These are phyloP conservation scores for Platycercus adscitus DNA, from an alignment of 2,113 vertebrate species.

Conservation along the genomic window DNA sequence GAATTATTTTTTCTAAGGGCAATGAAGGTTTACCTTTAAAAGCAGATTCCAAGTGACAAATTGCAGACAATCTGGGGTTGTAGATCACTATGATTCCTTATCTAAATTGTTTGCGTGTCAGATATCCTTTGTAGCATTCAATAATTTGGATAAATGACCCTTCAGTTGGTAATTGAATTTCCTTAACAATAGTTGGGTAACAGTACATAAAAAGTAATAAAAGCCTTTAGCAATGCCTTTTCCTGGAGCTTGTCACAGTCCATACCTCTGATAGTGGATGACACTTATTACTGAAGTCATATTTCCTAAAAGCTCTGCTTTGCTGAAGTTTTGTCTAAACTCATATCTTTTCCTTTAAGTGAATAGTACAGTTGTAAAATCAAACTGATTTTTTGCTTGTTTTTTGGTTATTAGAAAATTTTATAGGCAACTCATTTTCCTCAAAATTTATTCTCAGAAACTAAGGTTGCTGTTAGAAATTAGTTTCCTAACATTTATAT, in stretches of 20 bases:
- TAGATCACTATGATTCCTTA: conserved; percentile 56
- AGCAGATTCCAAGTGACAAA: background rate
- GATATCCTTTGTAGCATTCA: conserved; percentile 59
- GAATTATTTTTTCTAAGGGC: background rate
- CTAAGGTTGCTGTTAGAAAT: background rate
- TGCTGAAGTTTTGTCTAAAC: conserved; percentile 10
- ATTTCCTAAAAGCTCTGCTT: conserved; percentile 59
- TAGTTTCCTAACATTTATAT: background rate
- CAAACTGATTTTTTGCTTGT: background rate
- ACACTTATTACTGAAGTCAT: conserved; percentile 66
- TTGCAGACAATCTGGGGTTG: background rate
- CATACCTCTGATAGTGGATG: conserved; percentile 60
- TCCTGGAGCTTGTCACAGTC: conserved; percentile 71
- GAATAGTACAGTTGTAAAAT: background rate
- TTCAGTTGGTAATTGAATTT: conserved; percentile 74
- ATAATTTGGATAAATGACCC: conserved; percentile 74
- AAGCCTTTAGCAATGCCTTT: conserved; percentile 55
- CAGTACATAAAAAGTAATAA: conserved; percentile 75
- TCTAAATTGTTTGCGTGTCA: conserved; percentile 72
- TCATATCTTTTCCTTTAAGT: background rate
- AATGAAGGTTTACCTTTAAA: background rate
- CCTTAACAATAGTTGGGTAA: conserved; percentile 66
- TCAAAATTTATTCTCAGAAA: background rate
- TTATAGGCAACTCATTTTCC: background rate
- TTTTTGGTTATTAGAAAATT: background rate